Evolutionary conservation across 2,888 invertebrate genomes (phyloP), one percentile per base, ranked within the genome.

Genomic region (Pilophorus perplexus): DNA sequence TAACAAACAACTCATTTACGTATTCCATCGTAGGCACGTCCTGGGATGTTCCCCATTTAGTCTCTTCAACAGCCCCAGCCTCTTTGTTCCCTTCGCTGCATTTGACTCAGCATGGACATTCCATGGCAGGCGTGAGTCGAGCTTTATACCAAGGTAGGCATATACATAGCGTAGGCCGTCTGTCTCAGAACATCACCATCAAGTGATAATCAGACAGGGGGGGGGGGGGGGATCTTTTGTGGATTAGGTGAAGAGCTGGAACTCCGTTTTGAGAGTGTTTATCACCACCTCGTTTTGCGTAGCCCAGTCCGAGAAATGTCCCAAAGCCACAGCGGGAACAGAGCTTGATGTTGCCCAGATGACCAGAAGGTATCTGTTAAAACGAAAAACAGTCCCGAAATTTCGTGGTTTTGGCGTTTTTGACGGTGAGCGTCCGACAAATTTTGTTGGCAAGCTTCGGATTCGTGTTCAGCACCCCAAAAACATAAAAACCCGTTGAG

Each of bases 11-110:
- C 48, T 48, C 48, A 22, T 48, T 48, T 23, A 16, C 48, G 48
- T 48, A 48, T 48, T 48, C 48, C 22, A 48, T 16, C 20, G 48
- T 48, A 12, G 48, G 48, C 1, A 50, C 50, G 16, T 50, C 50
- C n/a, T 22, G 50, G n/a, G n/a, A n/a, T 14, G 50, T 23, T 10
- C 27, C 50, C 50, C 50, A 50, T 2, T 2, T 50, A 50, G 22
- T 50, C 50, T 50, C 50, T 27, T 22, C 5, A 50, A 10, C 23
- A 50, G 50, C 4, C 50, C 16, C 50, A 22, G 10, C 12, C 50
- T 50, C 50, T 22, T 50, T 2, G 50, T 50, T 2, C 50, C 50
- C 20, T 22, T 50, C 2, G 6, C 20, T 10, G 50, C 50, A n/a
- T n/a, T n/a, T n/a, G n/a, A n/a, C n/a, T n/a, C n/a, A n/a, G n/a